These are phyloP conservation scores for Caenorhabditis sp. DNA, from an alignment of 2,888 invertebrate species.

Conservation along the genomic window DNA sequence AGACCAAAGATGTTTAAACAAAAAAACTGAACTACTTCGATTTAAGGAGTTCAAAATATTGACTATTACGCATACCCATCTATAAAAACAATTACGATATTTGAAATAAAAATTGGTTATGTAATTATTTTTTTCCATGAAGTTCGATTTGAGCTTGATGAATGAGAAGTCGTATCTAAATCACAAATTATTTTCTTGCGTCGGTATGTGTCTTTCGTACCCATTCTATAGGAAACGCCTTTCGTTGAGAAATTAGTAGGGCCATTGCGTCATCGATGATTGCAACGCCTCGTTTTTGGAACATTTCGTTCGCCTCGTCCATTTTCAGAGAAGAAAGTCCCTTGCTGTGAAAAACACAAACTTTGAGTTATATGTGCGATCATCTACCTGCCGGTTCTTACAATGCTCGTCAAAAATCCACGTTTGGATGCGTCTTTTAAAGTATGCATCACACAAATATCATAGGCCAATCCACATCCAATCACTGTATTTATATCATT, in stretches of 20 bases:
- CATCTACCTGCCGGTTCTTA: constrained; percentile 59
- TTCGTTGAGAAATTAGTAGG: constrained; percentile 14
- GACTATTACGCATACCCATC: too few relatives aligned
- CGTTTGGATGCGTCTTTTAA: constrained; percentile 52
- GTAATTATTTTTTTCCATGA: constrained; percentile 11
- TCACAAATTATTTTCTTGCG: not conserved
- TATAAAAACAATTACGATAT: too few relatives aligned
- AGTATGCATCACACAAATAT: constrained; percentile 82
- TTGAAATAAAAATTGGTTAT: too few relatives aligned
- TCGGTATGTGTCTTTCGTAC: too few relatives aligned
- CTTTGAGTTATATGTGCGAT: not conserved
- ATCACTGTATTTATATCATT: constrained; percentile 88
- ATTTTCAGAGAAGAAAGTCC: constrained; percentile 60
- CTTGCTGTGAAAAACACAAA: constrained; percentile 52
- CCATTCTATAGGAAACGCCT: constrained; percentile 47
- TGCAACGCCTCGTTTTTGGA: constrained; percentile 56
- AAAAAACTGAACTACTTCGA: too few relatives aligned
- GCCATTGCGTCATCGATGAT: constrained; percentile 49
- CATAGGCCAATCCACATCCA: constrained; percentile 92
- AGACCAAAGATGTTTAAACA: too few relatives aligned
- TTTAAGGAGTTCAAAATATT: too few relatives aligned
- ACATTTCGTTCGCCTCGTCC: constrained; percentile 54
- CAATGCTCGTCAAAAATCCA: constrained; percentile 61
- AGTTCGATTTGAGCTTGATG: constrained; percentile 31
- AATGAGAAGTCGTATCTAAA: constrained; percentile 27